These are phyloP conservation scores for Piprites chloris DNA, from an alignment of 2,113 vertebrate genomes.

Conservation along the genomic window DNA sequence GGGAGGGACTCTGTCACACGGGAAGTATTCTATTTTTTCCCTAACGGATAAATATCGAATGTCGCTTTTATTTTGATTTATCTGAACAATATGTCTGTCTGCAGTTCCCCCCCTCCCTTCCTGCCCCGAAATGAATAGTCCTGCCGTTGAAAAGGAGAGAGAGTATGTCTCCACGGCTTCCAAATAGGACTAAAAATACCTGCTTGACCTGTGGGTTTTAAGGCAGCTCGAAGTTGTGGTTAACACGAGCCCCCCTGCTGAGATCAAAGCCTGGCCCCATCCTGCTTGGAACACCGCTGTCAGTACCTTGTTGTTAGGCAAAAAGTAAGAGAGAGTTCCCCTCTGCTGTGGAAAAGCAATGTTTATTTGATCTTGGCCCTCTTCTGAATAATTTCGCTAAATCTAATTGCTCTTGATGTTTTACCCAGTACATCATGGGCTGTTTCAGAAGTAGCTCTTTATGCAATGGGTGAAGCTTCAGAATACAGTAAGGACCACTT, in stretches of 20 bases:
- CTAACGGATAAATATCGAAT: background rate
- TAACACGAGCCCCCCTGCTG: conserved; percentile 58
- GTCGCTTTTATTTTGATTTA: background rate
- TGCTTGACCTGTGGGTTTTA: conserved; percentile 60
- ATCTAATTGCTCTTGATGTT: conserved; percentile 71
- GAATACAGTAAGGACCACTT: conserved; percentile 54
- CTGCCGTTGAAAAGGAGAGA: conserved; percentile 35
- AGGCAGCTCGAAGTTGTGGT: conserved; percentile 33
- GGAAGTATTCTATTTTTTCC: background rate
- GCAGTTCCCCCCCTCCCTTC: background rate
- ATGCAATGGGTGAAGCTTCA: conserved; percentile 38
- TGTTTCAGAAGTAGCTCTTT: conserved; percentile 54
- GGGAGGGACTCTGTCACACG: background rate
- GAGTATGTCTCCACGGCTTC: background rate
- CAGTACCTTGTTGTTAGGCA: conserved; percentile 60
- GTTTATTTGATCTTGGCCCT: conserved; percentile 69
- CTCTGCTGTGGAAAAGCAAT: conserved; percentile 52
- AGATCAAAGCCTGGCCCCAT: conserved; percentile 68
- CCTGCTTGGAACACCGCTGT: conserved; percentile 22
- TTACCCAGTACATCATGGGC: conserved; percentile 38
- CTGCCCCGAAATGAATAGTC: background rate
- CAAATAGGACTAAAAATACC: conserved; percentile 58
- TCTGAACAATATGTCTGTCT: background rate
- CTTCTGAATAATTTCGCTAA: conserved; percentile 68
- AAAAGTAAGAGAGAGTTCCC: background rate